Base-by-base conservation (phyloP, 2,888 invertebrate species). In the Scaptodrosophila latifasciaeformis region DNA sequence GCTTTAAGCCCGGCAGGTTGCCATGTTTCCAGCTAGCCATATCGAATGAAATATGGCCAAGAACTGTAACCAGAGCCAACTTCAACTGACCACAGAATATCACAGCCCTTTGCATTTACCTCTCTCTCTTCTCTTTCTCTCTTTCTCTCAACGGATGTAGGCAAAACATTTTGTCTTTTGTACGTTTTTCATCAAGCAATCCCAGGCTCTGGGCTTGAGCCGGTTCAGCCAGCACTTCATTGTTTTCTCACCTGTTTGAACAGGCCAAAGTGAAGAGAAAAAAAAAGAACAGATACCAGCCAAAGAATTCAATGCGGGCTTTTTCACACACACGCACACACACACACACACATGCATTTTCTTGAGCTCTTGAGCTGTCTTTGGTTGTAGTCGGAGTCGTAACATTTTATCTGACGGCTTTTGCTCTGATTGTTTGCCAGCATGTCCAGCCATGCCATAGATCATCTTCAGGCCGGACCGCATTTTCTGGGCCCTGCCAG, bases 341-440 rank as follows among this genome's bases (percentile, higher is more conserved):
- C 13, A 34, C 34, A 13, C 13, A 12, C 34, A 34, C 34, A 34
- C 6, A 34, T 34, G 34, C 12, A 34, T 12, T 15, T 15, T 34
- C 34, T 15, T 34, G 13, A 34, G 15, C 9, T 5, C 27, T 27
- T 27, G n/a, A n/a, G n/a, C n/a, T n/a, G n/a, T n/a, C n/a, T n/a
- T n/a, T n/a, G n/a, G n/a, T n/a, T 27, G 9, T 9, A 27, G 27
- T 27, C 9, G 6, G 31, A 2, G 21, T 46, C 29, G 49, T 45
- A 19, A 47, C 59, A 64, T 52, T 59, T 59, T 46, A 65, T 55
- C 62, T 49, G 31, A 31, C 40, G 30, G 48, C 49, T 43, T 35
- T 49, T 58, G 61, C 71, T 67, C 61, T 74, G 76, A 74, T 81
- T 72, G 67, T 78, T 81, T 72, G 58, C 65, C 59, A 59, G 57